Percentiles rank a stretch among this genome's conserved stretches.
Conservation (phyloP, 2,797 vertebrate genomes). For the Xerus rutilus region DNA sequence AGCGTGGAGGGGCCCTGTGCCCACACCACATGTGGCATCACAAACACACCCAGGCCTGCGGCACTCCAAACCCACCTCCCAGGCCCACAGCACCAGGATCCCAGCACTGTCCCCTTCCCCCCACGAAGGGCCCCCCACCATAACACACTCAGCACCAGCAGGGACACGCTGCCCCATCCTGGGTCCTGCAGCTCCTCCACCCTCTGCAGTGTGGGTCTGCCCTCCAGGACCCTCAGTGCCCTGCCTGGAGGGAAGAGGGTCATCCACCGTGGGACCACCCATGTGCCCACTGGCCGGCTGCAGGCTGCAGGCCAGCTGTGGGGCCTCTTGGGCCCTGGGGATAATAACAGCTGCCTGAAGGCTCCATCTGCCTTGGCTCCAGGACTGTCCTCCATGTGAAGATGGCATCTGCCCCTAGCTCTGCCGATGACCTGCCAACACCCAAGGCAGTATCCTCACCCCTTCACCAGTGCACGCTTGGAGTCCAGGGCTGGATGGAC, state of each 20-base stretch:
- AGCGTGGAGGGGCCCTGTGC: background rate
- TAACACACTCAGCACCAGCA: too few relatives aligned
- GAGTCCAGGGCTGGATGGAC: background rate
- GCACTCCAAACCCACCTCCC: background rate
- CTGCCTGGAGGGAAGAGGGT: background rate
- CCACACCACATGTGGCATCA: rapidly evolving
- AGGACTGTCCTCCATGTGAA: too few relatives aligned
- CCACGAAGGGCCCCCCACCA: too few relatives aligned
- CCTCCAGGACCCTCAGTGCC: rapidly evolving
- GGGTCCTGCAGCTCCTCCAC: too few relatives aligned
- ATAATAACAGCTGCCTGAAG: too few relatives aligned
- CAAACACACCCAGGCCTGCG: rapidly evolving
- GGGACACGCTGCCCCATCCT: too few relatives aligned
- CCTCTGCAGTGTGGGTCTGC: too few relatives aligned
- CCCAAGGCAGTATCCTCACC: background rate
- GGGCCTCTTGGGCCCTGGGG: background rate
- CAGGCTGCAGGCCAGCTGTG: rapidly evolving
- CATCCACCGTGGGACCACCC: background rate
- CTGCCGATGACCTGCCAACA: background rate
- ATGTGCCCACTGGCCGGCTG: background rate
- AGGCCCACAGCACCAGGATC: background rate
- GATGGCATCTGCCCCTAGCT: too few relatives aligned
- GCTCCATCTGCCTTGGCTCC: background rate
- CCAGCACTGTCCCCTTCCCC: background rate
- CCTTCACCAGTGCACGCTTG: background rate